Evolutionary conservation across 2,797 vertebrate genomes (phyloP), one percentile per base, ranked within the genome.

Genomic region (Gorsachius magnificus): DNA sequence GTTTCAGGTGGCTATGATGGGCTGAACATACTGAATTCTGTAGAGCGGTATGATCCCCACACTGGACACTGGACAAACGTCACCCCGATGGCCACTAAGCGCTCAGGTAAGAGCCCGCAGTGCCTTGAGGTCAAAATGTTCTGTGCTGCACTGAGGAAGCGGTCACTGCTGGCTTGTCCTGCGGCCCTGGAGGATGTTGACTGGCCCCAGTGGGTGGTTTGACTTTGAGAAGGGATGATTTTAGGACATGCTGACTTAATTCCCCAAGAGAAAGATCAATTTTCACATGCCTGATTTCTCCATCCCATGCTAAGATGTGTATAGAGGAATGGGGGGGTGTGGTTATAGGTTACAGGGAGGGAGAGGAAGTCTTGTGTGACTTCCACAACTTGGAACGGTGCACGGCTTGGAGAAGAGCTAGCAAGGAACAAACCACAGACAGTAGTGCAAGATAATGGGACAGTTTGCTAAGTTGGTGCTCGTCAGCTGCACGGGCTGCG

Each of bases 31-130:
- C 98, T 99, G 96, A 99, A 99, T 94, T 99, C 99, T 56, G 99
- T 99, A 31, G 99, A 99, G 97, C 98, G 99, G 72, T 99, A 99
- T 41, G 99, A 99, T 97, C 99, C 99, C 26, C 99, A 99, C 97
- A 99, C 99, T 15, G 99, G 99, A 87, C 99, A 99, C 98, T 99
- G 99, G 99, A 99, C 99, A 17, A 99, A 99, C 13, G 99, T 99
- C 57, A 99, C 99, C 6, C 99, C 99, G 9, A 99, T 99, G 99
- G 99, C 99, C 96, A 99, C 99, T 33, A 99, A 99, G 94, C 99
- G 99, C 60, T 99, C 99, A 94, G 99, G 99, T 99, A 83, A 95
- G 98, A 96, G 79, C 89, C 86, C 61, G 9, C 41, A 24, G 63
- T 53, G 63, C 60, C 76, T 41, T 4, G n/a, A 68, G 43, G 45